phyloP scores from a whole-genome alignment of 64 coral and sea anemone genomes.

The Actinia equina region DNA sequence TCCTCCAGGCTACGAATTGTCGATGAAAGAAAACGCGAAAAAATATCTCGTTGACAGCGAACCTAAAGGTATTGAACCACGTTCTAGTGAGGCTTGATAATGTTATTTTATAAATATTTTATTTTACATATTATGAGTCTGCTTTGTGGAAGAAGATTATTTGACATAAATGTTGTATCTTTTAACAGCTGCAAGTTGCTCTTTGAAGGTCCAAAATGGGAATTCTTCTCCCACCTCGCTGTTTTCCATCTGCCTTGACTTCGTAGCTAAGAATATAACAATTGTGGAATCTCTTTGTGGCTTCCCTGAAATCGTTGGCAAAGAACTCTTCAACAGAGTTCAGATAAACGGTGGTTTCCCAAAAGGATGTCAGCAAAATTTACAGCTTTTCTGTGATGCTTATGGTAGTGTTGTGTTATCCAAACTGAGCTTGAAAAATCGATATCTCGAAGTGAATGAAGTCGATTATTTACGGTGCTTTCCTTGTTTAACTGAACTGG shows the following conservation, averaged over 20 bases:
- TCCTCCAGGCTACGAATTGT: background rate
- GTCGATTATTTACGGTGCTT: slow-evolving; percentile 58
- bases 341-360: slow-evolving; percentile 42
- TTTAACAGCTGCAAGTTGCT: slow-evolving; percentile 68
- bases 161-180: background rate
- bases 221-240: slow-evolving; percentile 30
- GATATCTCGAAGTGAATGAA: slow-evolving; percentile 50
- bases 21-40: background rate
- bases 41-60: slow-evolving; percentile 6
- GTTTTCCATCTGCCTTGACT: slow-evolving; percentile 78
- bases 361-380: slow-evolving; percentile 13
- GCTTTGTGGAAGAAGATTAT: background rate
- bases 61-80: slow-evolving; percentile 54
- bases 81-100: background rate
- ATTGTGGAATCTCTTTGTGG: slow-evolving; percentile 77
- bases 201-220: background rate
- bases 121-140: background rate
- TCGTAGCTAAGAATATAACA: slow-evolving; percentile 71
- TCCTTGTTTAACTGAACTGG: slow-evolving; percentile 54
- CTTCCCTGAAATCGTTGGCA: slow-evolving; percentile 81
- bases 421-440: slow-evolving; percentile 34
- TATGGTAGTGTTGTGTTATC: slow-evolving; percentile 61
- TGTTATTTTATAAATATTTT: too few species aligned
- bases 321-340: slow-evolving; percentile 63
- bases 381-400: slow-evolving; percentile 76